Percentiles rank a stretch among this genome's conserved stretches.
These are phyloP conservation scores for Triplophysa bombifrons DNA, from an alignment of 2,797 vertebrate genomes.

Conservation along the genomic window DNA sequence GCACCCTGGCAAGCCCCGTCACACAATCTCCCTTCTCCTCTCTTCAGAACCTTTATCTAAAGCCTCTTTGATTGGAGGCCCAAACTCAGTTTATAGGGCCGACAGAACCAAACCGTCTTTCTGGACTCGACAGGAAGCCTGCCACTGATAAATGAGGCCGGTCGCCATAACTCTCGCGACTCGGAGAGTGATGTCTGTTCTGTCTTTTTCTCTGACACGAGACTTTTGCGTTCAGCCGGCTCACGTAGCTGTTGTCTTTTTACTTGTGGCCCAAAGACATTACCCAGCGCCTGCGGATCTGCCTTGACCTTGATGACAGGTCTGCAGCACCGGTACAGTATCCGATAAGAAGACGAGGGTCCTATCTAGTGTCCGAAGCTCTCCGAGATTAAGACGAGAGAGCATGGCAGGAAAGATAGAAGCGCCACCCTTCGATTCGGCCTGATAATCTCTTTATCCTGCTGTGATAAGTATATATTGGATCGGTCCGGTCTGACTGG, in stretches of 20 bases:
- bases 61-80: constrained; percentile 48
- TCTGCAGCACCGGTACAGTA: background rate
- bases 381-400: constrained; percentile 36
- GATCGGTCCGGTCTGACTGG: constrained; percentile 70
- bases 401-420: constrained; percentile 57
- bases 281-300: constrained; percentile 50
- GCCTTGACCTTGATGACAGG: constrained; percentile 58
- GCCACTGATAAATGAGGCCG: constrained; percentile 20
- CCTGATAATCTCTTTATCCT: constrained; percentile 75
- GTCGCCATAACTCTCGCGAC: background rate
- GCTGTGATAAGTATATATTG: constrained; percentile 75
- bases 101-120: constrained; percentile 17
- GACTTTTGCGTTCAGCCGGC: background rate
- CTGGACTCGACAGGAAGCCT: constrained; percentile 1
- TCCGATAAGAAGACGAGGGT: constrained; percentile 8
- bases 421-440: constrained; percentile 62
- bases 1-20: constrained; percentile 16
- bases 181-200: constrained; percentile 36
- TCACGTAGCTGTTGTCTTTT: constrained; percentile 5
- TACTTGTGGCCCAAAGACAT: constrained; percentile 34
- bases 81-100: constrained; percentile 29
- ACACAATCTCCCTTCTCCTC: constrained; percentile 32
- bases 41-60: constrained; percentile 49
- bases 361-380: constrained; percentile 35
- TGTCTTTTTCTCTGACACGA: constrained; percentile 19